Evolutionary conservation across 64 coral and sea anemone genomes (phyloP), one percentile per base, ranked within the genome.

Genomic region (Anthopleura sola): DNA sequence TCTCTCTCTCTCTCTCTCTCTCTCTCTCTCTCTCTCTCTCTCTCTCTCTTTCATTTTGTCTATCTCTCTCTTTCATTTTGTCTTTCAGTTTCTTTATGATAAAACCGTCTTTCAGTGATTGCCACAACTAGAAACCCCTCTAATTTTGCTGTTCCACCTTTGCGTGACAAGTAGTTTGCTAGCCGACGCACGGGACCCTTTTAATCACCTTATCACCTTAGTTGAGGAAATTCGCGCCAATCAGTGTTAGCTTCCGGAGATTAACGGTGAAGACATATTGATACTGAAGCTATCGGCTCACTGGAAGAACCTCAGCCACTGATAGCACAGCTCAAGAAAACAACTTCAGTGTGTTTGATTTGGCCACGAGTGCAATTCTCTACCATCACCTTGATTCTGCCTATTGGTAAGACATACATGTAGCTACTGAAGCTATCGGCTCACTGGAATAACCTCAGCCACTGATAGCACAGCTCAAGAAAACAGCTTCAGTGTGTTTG

Each of bases 211-310:
- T 81, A 48, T 48, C 66, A 71, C 66, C 8, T 47, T 29, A 83
- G 50, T 26, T 44, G 18, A 38, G 76, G 36, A 79, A 79, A 79
- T 79, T 79, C 76, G 76, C 76, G 37, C 76, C 76, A 79, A 79
- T 79, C 76, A 44, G 3, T 79, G 76, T 48, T 79, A 24, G 37
- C 8, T 79, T 79, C 76, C 76, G 76, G 76, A 79, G 76, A 44
- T 44, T 38, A 79, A 79, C 19, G 20, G 76, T 48, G 36, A 48
- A 48, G 76, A 33, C 76, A 79, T 12, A 79, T 79, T 33, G 31
- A 71, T 71, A 71, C 14, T 10, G 7, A 34, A 36, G 66, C 15
- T 71, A 71, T 71, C 66, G 14, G 16, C 31, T 71, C 29, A 34
- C 66, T 71, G 31, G 29, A 71, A 28, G 60, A 66, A 66, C 9